phyloP scores from a whole-genome alignment of 1,140 invertebrate genomes.

The Listronotus oregonensis region DNA sequence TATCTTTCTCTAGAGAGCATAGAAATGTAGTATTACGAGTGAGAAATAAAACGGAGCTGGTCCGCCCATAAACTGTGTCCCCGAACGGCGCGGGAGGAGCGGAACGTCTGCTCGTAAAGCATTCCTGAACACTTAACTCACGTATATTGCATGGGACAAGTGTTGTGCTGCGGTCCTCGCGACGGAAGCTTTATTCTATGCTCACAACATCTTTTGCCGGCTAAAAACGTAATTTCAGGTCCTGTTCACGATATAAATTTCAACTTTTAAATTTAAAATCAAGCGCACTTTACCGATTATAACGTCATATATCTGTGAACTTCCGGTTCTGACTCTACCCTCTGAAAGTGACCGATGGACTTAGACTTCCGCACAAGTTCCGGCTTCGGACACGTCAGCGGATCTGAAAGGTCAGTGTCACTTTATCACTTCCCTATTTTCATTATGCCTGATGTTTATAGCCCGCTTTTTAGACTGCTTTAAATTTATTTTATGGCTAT shows the following conservation, averaged over 20 bases:
- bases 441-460: constrained; percentile 15
- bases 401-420: constrained; percentile 52
- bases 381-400: constrained; percentile 49
- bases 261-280: background rate
- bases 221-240: constrained; percentile 9
- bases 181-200: constrained; percentile 49
- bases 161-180: constrained; percentile 40
- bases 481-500: constrained; percentile 12
- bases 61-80: constrained; percentile 56
- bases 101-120: constrained; percentile 53
- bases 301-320: constrained; percentile 28
- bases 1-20: constrained; percentile 39
- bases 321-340: constrained; percentile 29
- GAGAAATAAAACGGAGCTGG: constrained; percentile 42
- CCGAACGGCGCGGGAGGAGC: constrained; percentile 34
- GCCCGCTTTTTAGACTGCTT: constrained; percentile 15
- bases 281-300: constrained; percentile 9
- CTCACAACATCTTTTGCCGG: constrained; percentile 24
- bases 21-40: constrained; percentile 14
- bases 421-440: constrained; percentile 49
- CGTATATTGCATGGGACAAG: constrained; percentile 55
- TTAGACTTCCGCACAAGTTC: constrained; percentile 50
- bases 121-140: constrained; percentile 58
- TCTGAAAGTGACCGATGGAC: constrained; percentile 52
- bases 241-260: background rate